phyloP scores from a whole-genome alignment of 2,888 invertebrate species.

The Caenorhabditis sp. region DNA sequence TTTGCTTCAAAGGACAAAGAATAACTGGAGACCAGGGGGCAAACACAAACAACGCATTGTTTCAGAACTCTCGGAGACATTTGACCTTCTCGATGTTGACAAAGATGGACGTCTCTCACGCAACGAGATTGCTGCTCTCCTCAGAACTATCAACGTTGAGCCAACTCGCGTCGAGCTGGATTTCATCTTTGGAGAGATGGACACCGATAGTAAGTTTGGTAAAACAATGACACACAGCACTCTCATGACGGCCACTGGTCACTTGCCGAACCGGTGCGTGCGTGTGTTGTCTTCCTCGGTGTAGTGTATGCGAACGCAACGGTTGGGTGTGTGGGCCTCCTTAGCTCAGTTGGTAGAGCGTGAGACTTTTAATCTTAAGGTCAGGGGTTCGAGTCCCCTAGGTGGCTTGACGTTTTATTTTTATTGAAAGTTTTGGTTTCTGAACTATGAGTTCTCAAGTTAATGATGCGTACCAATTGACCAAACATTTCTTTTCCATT shows the following conservation, averaged over 20 bases:
- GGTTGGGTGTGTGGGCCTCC: conserved; percentile 51
- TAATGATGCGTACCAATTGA: conserved; percentile 34
- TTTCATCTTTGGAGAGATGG: conserved; percentile 82
- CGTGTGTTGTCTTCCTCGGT: background rate
- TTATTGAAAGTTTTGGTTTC: conserved; percentile 22
- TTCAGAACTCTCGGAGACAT: conserved; percentile 81
- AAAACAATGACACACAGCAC: too few relatives aligned
- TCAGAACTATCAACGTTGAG: conserved; percentile 80
- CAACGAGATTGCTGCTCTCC: conserved; percentile 79
- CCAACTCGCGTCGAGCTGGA: conserved; percentile 81
- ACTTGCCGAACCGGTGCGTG: background rate
- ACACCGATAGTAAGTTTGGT: conserved; percentile 78
- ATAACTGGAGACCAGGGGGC: conserved; percentile 6
- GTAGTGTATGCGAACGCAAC: conserved; percentile 8
- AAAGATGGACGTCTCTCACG: conserved; percentile 80
- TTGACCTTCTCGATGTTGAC: conserved; percentile 81
- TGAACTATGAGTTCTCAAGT: conserved; percentile 10
- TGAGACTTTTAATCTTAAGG: conserved; percentile 78
- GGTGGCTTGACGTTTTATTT: conserved; percentile 66
- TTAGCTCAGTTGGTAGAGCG: conserved; percentile 80
- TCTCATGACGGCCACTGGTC: background rate
- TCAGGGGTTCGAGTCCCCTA: conserved; percentile 75
- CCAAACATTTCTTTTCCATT: conserved; percentile 29
- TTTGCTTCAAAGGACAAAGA: conserved; percentile 44
- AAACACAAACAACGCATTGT: conserved; percentile 19